phyloP scores from a whole-genome alignment of 2,113 vertebrate genomes.

The Ailuropoda melanoleuca region DNA sequence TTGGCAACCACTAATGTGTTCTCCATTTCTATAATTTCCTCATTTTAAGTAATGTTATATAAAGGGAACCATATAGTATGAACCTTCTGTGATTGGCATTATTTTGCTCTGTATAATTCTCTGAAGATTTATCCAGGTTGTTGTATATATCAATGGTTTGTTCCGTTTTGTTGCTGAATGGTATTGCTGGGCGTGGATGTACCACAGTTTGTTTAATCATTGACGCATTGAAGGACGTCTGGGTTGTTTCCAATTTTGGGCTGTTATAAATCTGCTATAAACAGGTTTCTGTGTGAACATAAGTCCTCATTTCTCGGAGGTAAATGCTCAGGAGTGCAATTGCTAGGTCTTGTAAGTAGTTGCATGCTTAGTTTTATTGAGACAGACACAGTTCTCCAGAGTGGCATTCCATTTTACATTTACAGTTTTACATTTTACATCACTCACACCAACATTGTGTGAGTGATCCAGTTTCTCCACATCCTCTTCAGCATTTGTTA shows the following conservation, averaged over 20 bases:
- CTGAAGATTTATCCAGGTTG: neutral
- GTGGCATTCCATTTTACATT: neutral
- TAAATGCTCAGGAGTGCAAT: neutral
- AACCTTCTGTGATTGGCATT: neutral
- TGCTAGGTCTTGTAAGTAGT: neutral
- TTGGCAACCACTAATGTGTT: neutral
- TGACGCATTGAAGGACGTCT: slow-evolving; percentile 6
- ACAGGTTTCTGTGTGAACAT: neutral
- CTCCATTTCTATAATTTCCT: neutral
- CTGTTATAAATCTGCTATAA: neutral
- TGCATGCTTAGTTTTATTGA: neutral
- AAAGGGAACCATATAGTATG: neutral
- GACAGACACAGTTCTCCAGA: neutral
- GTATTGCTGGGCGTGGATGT: neutral
- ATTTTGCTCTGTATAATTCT: neutral
- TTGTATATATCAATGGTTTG: neutral
- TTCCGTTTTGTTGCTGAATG: neutral
- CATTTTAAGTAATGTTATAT: neutral
- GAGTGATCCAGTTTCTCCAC: neutral
- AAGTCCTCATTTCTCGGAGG: neutral
- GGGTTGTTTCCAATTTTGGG: neutral
- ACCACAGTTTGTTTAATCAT: neutral
- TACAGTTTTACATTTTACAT: neutral
- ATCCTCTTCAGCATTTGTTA: neutral
- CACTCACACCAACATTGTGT: neutral